phyloP scores from a whole-genome alignment of 2,797 vertebrate genomes.

The Oryzias sinensis region DNA sequence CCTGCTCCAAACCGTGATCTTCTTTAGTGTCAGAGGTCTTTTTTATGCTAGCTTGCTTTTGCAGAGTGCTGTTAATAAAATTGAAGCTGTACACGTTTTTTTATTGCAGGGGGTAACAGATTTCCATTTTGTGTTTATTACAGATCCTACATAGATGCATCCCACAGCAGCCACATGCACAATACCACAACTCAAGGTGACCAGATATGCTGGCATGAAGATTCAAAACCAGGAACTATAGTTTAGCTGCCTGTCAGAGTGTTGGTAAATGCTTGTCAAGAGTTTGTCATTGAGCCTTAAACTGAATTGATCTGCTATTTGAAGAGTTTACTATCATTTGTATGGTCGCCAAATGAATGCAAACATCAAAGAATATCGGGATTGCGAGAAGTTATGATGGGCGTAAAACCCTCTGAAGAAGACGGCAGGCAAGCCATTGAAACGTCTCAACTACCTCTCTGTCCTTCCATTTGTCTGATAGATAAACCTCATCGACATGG shows the following conservation, averaged over 20 bases:
- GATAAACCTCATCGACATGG: too few species aligned
- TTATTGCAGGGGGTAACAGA: conserved; percentile 15
- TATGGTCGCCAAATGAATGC: conserved; percentile 49
- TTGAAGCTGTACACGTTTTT: too few species aligned
- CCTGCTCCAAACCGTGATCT: too few species aligned
- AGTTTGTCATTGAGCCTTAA: conserved; percentile 85
- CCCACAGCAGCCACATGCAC: conserved; percentile 68
- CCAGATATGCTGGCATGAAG: conserved; percentile 91
- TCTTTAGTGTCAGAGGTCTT: too few species aligned
- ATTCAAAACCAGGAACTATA: conserved; percentile 94
- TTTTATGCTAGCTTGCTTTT: too few species aligned
- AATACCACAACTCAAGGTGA: conserved; percentile 76
- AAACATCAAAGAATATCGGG: conserved; percentile 40
- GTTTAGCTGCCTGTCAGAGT: conserved; percentile 77
- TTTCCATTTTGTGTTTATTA: conserved; percentile 47
- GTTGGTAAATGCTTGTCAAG: conserved; percentile 28
- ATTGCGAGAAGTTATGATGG: too few species aligned
- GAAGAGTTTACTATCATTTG: conserved; percentile 47
- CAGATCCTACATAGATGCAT: conserved; percentile 82
- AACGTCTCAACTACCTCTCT: too few species aligned
- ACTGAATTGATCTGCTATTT: conserved; percentile 62
- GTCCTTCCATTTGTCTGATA: too few species aligned
- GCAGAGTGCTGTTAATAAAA: too few species aligned
- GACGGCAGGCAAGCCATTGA: too few species aligned
- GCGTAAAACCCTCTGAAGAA: too few species aligned